Evolutionary conservation across 2,113 vertebrate genomes (phyloP), one percentile per base, ranked within the genome.

Genomic region (Callipepla californica): DNA sequence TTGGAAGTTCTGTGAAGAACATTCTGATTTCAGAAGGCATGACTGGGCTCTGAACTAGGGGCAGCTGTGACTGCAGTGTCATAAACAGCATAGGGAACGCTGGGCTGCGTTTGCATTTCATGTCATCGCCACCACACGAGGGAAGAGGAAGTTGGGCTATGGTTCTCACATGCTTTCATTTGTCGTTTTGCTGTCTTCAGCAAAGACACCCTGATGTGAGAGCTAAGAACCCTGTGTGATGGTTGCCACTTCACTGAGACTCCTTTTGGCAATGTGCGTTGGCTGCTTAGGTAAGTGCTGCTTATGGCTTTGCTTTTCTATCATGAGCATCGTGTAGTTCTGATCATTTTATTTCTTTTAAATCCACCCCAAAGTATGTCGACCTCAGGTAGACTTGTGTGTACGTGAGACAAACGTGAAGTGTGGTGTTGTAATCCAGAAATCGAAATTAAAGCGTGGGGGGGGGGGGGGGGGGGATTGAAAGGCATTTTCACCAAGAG

Each of bases 221-320:
- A 4, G 1, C 61, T 63, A 80, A 34, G 67, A 76, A 25, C 83
- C 83, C 50, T 61, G 28, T 3, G 2, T 23, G 57, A 93, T 95
- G 85, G 42, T 70, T 13, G 3, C 53, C 1, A 55, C 59, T 80
- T 63, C 77, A 47, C n/a, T 92, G 47, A 23, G 59, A 42, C 6
- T 94, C 47, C 66, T 94, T 68, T 61, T 93, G 69, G 55, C 57
- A 6, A 2, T 53, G 34, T 81, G 28, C 50, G 83, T 92, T 61
- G 65, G 57, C 61, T 78, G 34, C 51, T 78, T 86, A 34, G 93
- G 93, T 94, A 86, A 90, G 85, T 94, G 18, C 42, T 77, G 18
- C 25, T 65, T 30, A 16, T 50, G 40, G 51, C 17, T 59, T 78
- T 28, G 17, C 17, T 85, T 74, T 5, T 20, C 77, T 85, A 22